phyloP scores from a whole-genome alignment of 1,140 invertebrate genomes.

The Lepidostoma basale region DNA sequence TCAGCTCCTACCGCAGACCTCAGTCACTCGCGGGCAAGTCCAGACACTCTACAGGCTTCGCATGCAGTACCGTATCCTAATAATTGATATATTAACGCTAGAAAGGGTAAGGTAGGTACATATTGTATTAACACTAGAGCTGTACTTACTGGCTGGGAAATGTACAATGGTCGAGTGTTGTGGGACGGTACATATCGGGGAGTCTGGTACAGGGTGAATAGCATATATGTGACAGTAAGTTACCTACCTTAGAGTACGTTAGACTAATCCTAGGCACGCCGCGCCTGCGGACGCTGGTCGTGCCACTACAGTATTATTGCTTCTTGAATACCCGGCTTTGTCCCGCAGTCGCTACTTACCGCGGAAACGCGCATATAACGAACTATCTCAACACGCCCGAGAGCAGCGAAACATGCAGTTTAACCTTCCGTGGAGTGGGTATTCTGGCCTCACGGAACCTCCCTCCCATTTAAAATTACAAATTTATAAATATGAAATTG shows the following conservation, averaged over 20 bases:
- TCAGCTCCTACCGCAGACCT: too few relatives aligned
- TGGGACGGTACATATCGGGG: background rate
- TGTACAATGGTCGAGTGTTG: slow-evolving; percentile 2
- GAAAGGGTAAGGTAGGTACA: slow-evolving; percentile 1
- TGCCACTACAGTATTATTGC: slow-evolving; percentile 42
- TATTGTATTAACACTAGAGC: background rate
- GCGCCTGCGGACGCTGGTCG: background rate
- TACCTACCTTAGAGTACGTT: slow-evolving; percentile 5
- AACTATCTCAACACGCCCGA: slow-evolving; percentile 2
- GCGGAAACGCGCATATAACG: slow-evolving; percentile 27
- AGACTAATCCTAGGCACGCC: background rate
- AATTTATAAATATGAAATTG: slow-evolving; percentile 27
- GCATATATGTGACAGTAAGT: background rate
- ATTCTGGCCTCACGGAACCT: background rate
- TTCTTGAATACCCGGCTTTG: slow-evolving; percentile 44
- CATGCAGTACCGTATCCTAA: background rate
- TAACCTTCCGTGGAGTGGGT: background rate
- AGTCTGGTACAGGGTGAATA: background rate
- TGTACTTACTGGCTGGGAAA: background rate
- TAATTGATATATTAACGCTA: slow-evolving; percentile 13
- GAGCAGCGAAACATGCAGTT: background rate
- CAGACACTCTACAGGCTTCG: too few relatives aligned
- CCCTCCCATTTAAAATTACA: background rate
- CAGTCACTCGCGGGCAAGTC: too few relatives aligned
- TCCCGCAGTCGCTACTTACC: slow-evolving; percentile 42